Base-by-base conservation (phyloP, 2,888 invertebrate genomes). In the Drosophila leonis region DNA sequence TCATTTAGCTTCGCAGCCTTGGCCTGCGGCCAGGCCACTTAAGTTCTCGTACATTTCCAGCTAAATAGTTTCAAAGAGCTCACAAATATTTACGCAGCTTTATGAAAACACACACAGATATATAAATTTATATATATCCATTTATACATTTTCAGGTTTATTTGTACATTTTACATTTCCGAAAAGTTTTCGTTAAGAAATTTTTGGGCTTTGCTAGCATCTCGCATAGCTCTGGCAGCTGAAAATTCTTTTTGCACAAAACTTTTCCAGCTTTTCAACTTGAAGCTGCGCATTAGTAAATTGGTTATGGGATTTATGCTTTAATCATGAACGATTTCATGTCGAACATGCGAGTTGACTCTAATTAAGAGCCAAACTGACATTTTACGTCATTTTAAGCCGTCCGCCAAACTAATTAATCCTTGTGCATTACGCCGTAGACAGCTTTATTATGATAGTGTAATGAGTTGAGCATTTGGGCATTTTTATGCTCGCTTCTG, bases 351-450 rank as follows among this genome's bases (percentile, higher is more conserved):
- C 48, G 51, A 46, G 61, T 59, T 55, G 24, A 60, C 37, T 51
- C 33, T 60, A 66, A 78, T 75, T 72, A 72, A 72, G 49, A 51
- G 54, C 54, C 27, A 15, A 52, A 39, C 64, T 41, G 56, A 46
- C 56, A 51, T 41, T 55, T 67, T 39, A 35, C 41, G 24, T 27
- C 41, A 42, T 35, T 64, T 37, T 48, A 5, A 64, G 65, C 64
- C 64, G 46, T 24, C 20, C 65, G 29, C 20, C 64, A 35, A 42
- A 51, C 65, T 66, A 65, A 65, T 66, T 44, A 65, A 65, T 65
- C 29, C 48, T 24, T 29, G 3, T 12, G 48, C 29, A 18, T 49
- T 33, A 24, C n/a, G 41, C 33, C 33, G 33, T 12, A 31, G 27
- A 49, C 13, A 31, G 31, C 24, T 48, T 24, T 37, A 31, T 69